A percentile compares a stretch with the other conserved stretches of the same genome.
Conservation (phyloP, 2,113 vertebrate genomes). For the Amphilophus citrinellus region DNA sequence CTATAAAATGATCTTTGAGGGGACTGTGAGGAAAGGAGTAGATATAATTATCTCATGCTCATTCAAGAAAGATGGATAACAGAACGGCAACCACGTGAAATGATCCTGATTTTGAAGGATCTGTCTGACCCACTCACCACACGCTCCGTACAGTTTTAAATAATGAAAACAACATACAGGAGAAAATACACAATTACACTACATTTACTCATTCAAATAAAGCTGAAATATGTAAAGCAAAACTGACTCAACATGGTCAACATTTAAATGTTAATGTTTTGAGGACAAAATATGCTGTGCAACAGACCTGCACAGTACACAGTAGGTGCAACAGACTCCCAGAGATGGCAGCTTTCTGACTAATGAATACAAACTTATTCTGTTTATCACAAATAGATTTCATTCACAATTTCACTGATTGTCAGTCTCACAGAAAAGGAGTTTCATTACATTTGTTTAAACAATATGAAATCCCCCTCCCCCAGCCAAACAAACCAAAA, state of each 20-base stretch:
- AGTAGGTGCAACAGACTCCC: neutral
- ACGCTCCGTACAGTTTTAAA: neutral
- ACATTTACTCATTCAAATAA: constrained; percentile 55
- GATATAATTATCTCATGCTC: neutral
- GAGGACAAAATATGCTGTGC: neutral
- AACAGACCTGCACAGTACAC: constrained; percentile 4
- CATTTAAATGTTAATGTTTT: neutral
- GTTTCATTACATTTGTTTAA: neutral
- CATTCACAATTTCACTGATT: constrained; percentile 11
- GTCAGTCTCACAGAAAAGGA: constrained; percentile 14
- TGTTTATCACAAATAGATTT: constrained; percentile 26
- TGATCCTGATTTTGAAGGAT: neutral
- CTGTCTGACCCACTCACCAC: neutral
- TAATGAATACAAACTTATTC: constrained; percentile 24
- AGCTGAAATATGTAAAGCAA: neutral
- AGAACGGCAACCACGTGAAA: constrained; percentile 10
- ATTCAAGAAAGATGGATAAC: neutral
- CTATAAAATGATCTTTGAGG: constrained; percentile 10
- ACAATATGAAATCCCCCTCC: neutral
- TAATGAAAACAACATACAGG: neutral
- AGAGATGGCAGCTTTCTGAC: constrained; percentile 18
- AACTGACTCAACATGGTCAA: constrained; percentile 18
- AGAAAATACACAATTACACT: constrained; percentile 7
- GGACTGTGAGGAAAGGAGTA: constrained; percentile 6
- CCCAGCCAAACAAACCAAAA: neutral